These are phyloP conservation scores for Trachythela sp. DNA, from an alignment of 64 coral and sea anemone genomes.

Conservation along the genomic window DNA sequence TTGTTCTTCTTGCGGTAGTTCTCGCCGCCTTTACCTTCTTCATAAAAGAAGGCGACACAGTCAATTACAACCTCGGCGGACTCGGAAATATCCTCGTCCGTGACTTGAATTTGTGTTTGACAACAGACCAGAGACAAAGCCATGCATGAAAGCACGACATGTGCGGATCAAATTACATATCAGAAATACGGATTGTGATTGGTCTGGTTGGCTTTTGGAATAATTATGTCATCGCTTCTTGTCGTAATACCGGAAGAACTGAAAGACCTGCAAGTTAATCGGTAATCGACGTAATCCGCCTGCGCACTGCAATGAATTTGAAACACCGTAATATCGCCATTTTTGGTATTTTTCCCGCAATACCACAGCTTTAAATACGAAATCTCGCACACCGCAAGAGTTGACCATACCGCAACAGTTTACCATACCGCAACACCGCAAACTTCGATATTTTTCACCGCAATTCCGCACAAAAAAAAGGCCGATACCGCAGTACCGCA, in stretches of 20 bases:
- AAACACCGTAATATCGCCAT: conserved; percentile 13
- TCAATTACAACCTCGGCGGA: background rate
- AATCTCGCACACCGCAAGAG: background rate
- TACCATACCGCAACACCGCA: background rate
- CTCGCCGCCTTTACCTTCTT: background rate
- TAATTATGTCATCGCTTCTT: too few species aligned
- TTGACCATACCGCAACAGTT: background rate
- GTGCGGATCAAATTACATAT: too few species aligned
- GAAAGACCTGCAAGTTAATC: too few species aligned
- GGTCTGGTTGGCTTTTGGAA: too few species aligned
- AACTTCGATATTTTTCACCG: background rate
- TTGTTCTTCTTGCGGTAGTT: background rate
- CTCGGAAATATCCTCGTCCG: background rate
- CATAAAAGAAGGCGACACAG: background rate
- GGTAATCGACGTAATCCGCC: background rate
- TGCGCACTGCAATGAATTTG: background rate
- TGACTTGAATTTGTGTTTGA: background rate
- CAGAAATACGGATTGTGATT: background rate
- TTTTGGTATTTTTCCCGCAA: background rate
- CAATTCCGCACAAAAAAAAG: background rate
- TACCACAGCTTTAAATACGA: background rate
- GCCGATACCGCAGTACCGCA: background rate
- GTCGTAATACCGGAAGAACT: too few species aligned
- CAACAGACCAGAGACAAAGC: background rate
- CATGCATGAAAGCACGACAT: background rate